Evolutionary conservation across 2,797 vertebrate genomes (phyloP).

Genomic region (Sandelia bainsii): DNA sequence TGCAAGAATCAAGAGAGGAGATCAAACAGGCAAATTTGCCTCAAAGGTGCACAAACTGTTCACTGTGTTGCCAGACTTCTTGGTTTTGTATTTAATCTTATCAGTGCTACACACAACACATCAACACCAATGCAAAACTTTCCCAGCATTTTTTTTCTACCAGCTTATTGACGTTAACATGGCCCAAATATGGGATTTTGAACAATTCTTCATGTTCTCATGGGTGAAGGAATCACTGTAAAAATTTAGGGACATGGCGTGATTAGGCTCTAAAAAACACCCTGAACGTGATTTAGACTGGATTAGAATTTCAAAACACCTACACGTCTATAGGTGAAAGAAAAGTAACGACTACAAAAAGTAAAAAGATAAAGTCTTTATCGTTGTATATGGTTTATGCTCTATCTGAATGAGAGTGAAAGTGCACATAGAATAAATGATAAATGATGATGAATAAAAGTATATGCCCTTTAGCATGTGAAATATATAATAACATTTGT

Average conservation of each 20-base stretch:
- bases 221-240: too few species aligned
- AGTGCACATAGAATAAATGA: not conserved
- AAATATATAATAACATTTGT: not conserved
- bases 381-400: too few species aligned
- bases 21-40: not conserved
- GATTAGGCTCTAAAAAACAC: too few species aligned
- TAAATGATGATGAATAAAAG: not conserved
- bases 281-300: too few species aligned
- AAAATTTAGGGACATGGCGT: too few species aligned
- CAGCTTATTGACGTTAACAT: not conserved
- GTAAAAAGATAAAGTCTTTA: too few species aligned
- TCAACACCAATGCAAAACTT: conserved; percentile 8
- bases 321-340: too few species aligned
- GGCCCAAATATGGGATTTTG: not conserved
- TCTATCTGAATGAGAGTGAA: not conserved
- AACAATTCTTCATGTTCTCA: too few species aligned
- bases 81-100: not conserved
- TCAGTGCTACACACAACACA: conserved; percentile 7
- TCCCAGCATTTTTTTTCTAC: not conserved
- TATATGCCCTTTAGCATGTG: too few species aligned
- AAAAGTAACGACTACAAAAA: too few species aligned
- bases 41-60: not conserved
- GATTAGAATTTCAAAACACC: too few species aligned
- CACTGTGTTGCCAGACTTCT: not conserved
- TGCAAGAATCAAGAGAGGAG: not conserved